Conservation (phyloP, 1,140 invertebrate species). For the Micrasema longulum region DNA sequence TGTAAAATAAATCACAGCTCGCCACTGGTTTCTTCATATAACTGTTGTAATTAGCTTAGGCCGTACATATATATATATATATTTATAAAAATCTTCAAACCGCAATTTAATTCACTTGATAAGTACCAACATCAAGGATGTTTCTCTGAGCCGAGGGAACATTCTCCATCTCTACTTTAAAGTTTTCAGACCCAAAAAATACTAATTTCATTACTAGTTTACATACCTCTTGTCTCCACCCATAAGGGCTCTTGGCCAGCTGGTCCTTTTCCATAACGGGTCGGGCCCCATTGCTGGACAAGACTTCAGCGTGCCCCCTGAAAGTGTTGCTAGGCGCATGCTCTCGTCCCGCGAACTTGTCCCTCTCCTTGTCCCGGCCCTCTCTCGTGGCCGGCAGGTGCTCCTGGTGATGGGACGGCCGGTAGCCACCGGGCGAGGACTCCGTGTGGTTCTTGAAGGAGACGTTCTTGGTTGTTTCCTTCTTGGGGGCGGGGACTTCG, state of each 20-base stretch:
- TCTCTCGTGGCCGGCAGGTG: conserved; percentile 1
- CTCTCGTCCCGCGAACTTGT: conserved; percentile 3
- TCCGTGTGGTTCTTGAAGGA: conserved; percentile 68
- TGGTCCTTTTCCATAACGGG: conserved; percentile 67
- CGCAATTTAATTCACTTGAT: too few relatives aligned
- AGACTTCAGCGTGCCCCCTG: conserved; percentile 51
- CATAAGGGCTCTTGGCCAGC: conserved; percentile 65
- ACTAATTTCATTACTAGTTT: too few relatives aligned
- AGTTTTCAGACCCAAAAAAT: too few relatives aligned
- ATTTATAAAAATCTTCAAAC: too few relatives aligned
- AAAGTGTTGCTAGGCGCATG: conserved; percentile 26
- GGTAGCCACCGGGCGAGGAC: conserved; percentile 56
- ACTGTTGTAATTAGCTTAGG: too few relatives aligned
- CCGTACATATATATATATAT: too few relatives aligned
- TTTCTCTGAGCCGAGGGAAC: too few relatives aligned
- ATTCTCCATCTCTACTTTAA: too few relatives aligned
- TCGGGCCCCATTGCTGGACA: conserved; percentile 51
- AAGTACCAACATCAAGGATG: too few relatives aligned
- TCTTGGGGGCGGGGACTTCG: conserved; percentile 47
- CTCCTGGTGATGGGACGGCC: conserved; percentile 14
- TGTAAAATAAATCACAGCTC: too few relatives aligned
- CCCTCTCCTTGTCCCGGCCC: background rate
- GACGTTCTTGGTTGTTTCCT: conserved; percentile 64
- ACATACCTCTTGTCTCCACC: conserved; percentile 63
- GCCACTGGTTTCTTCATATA: too few relatives aligned